Conservation (phyloP, 1,140 invertebrate genomes). For the Halesus radiatus region DNA sequence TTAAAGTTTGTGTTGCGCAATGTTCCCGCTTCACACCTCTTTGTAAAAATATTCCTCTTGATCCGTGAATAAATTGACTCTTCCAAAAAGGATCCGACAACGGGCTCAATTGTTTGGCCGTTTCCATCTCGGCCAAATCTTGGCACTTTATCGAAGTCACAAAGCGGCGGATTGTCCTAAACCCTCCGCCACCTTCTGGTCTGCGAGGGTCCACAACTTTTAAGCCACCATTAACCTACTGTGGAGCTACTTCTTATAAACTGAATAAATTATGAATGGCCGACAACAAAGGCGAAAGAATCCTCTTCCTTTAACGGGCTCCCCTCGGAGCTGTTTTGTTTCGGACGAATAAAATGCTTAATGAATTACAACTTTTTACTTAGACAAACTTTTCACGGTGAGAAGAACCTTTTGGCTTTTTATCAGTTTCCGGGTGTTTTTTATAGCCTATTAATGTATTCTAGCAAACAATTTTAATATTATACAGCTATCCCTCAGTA, state of each 20-base stretch:
- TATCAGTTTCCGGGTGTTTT: no score
- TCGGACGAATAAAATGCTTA: no score
- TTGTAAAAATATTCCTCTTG: neutral
- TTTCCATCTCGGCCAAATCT: conserved; percentile 8
- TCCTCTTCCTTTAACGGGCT: neutral
- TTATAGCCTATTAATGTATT: no score
- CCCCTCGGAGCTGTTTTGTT: neutral
- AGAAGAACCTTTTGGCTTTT: no score
- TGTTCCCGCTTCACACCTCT: neutral
- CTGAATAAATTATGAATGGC: conserved; percentile 17
- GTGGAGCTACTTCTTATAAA: neutral
- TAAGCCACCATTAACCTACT: conserved; percentile 14
- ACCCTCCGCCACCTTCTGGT: neutral
- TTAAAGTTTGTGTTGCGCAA: neutral
- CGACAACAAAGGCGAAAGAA: conserved; percentile 4
- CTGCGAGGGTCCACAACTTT: neutral
- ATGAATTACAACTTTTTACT: no score
- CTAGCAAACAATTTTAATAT: no score
- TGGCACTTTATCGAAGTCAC: conserved; percentile 15
- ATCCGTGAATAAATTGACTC: conserved; percentile 10
- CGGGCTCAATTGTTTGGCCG: neutral
- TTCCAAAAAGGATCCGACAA: conserved; percentile 4
- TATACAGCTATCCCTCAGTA: no score
- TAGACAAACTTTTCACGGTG: no score
- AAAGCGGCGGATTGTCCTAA: conserved; percentile 8